Conservation (phyloP, 1,140 invertebrate species). For the Pentalonia nigronervosa region DNA sequence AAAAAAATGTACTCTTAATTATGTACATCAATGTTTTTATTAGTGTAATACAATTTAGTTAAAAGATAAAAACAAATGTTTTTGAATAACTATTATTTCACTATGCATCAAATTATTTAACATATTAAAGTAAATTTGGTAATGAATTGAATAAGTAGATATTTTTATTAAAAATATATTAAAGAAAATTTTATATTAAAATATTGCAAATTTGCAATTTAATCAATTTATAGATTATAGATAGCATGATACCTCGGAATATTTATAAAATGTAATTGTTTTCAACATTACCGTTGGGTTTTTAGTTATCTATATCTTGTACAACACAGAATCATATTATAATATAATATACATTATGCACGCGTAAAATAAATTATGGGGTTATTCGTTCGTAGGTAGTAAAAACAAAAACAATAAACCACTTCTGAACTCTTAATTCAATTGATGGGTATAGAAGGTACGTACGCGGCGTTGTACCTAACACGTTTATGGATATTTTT, state of each 20-base stretch:
- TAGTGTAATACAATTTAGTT: neutral
- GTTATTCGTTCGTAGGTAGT: neutral
- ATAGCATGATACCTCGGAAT: neutral
- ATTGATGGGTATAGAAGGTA: neutral
- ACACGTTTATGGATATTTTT: neutral
- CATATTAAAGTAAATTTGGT: neutral
- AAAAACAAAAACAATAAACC: neutral
- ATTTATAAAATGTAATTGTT: neutral
- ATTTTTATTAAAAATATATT: neutral
- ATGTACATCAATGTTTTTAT: no score
- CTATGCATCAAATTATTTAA: neutral
- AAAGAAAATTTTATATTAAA: no score
- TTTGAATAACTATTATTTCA: neutral
- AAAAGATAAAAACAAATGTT: neutral
- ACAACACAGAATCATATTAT: neutral
- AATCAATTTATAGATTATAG: neutral
- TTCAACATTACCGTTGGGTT: neutral
- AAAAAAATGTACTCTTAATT: no score
- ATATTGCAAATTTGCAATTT: neutral
- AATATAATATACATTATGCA: neutral
- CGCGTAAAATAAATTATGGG: neutral
- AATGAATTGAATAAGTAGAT: neutral
- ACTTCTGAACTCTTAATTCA: neutral
- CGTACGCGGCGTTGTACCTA: no score
- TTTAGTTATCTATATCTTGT: neutral